These are phyloP conservation scores for Camponotus pennsylvanicus DNA, from an alignment of 1,140 invertebrate species.

Conservation along the genomic window DNA sequence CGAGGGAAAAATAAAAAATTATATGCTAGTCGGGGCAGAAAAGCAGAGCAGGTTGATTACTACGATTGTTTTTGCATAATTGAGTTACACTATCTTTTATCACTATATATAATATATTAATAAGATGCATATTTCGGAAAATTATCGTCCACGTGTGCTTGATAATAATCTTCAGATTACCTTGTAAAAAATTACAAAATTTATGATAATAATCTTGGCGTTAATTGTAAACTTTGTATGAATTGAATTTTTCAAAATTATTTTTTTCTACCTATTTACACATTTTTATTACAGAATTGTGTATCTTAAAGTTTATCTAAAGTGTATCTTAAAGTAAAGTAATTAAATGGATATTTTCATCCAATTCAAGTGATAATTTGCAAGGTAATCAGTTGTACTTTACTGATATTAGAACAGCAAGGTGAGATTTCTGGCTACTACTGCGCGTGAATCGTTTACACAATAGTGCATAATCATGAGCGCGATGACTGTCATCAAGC, in stretches of 20 bases:
- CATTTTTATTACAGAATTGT: not conserved
- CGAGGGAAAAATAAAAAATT: conserved; percentile 13
- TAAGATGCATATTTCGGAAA: not conserved
- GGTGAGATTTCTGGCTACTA: conserved; percentile 19
- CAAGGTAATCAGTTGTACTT: not conserved
- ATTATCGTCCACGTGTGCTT: not conserved
- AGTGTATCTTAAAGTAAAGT: not conserved
- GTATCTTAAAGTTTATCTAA: not conserved
- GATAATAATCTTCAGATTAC: not conserved
- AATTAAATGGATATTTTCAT: not conserved
- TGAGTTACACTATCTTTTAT: not conserved
- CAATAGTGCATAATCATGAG: conserved; percentile 59
- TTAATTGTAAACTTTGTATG: not conserved
- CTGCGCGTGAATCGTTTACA: conserved; percentile 51
- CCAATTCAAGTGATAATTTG: not conserved
- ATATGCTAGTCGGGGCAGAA: not conserved
- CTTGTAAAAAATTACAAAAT: not conserved
- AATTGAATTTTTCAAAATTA: not conserved
- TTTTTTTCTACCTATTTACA: not conserved
- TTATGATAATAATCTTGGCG: not conserved
- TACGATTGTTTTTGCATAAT: conserved; percentile 7
- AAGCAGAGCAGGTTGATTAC: conserved; percentile 27
- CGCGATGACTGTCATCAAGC: conserved; percentile 49
- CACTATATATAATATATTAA: too few species aligned
- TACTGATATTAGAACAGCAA: conserved; percentile 13